Percentiles rank a stretch among this genome's conserved stretches.
These are phyloP conservation scores for Coluber constrictor DNA, from an alignment of 2,797 vertebrate species.

Conservation along the genomic window DNA sequence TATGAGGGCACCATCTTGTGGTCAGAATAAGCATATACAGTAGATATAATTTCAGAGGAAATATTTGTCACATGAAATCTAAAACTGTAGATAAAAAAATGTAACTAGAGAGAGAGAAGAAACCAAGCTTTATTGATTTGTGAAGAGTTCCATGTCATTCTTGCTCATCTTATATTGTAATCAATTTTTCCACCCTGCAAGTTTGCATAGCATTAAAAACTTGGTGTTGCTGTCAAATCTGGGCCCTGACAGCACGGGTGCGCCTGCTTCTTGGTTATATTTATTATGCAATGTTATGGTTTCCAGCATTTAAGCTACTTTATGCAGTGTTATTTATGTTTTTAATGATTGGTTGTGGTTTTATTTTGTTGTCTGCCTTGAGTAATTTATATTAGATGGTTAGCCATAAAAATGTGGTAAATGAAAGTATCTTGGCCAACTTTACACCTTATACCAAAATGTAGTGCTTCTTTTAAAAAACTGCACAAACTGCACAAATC, in stretches of 20 bases:
- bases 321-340: neutral
- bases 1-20: conserved; percentile 47
- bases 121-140: neutral
- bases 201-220: neutral
- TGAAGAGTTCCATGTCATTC: rapidly evolving
- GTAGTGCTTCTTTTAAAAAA: neutral
- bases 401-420: neutral
- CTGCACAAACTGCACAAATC: neutral
- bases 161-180: neutral
- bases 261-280: neutral
- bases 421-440: neutral
- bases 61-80: neutral
- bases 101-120: neutral
- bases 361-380: neutral
- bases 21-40: neutral
- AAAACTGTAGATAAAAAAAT: neutral
- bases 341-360: neutral
- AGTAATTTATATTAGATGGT: neutral
- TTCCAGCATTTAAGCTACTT: neutral
- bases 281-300: neutral
- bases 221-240: neutral
- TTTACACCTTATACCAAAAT: neutral
- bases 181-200: neutral
- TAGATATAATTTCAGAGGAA: neutral
- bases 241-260: neutral